Percentiles rank a stretch among this genome's conserved stretches.
Evolutionary conservation across 1,140 invertebrate species (phyloP).

Genomic region (Aphis craccivora): DNA sequence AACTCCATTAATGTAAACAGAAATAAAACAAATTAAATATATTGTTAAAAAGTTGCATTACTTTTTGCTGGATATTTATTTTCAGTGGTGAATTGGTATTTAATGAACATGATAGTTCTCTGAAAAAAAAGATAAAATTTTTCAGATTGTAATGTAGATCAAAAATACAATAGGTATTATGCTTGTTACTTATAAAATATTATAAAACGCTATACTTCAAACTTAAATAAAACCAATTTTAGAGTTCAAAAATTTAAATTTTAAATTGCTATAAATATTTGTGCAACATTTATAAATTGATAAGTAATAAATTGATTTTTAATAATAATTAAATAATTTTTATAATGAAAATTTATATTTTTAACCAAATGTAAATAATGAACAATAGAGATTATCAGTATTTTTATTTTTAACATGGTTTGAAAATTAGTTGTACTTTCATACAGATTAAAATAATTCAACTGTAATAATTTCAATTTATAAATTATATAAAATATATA

Average conservation of each 20-base stretch:
- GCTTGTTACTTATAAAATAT: neutral
- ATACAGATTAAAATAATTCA: neutral
- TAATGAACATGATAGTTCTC: neutral
- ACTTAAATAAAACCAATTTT: neutral
- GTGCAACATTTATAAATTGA: neutral
- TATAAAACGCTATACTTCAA: neutral
- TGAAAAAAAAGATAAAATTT: neutral
- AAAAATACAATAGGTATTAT: neutral
- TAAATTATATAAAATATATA: neutral
- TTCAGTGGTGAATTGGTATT: neutral
- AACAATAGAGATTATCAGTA: neutral
- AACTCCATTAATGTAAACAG: neutral
- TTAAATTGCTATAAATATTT: neutral
- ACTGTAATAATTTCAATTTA: neutral
- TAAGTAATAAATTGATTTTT: neutral
- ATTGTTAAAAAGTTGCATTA: constrained; percentile 5
- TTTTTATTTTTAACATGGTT: neutral
- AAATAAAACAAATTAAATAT: neutral
- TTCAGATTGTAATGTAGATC: neutral
- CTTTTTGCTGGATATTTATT: neutral
- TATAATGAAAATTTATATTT: neutral
- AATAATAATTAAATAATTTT: neutral
- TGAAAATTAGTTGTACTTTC: neutral
- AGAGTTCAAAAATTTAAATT: neutral
- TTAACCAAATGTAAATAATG: neutral